Base-by-base conservation (phyloP, 2,797 vertebrate genomes). In the Adelosebastes latens region DNA sequence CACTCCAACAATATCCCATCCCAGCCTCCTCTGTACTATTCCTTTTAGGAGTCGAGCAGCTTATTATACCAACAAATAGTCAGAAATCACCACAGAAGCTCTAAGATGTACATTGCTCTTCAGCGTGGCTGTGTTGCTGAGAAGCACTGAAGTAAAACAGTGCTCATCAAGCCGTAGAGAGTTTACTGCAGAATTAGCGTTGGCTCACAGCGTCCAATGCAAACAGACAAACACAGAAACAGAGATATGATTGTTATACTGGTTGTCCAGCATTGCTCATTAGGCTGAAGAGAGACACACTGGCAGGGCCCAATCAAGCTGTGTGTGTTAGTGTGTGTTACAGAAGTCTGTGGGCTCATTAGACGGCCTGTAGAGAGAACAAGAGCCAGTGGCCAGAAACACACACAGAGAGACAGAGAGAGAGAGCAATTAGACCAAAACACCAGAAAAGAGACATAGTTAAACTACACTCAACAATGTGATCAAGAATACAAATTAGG, bases 191-290 rank as follows among this genome's bases (percentile, higher is more conserved):
- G 78, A 86, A 81, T 90, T 83, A 91, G 75, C 80, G 74, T 60
- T 76, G 72, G 82, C 78, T 79, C 78, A 34, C 74, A 82, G 72
- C 65, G 53, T 75, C 52, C 62, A 83, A 62, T 36, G 72, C 81
- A 90, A 86, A 92, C 82, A 93, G 71, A 86, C 86, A 92, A 86
- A 90, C 68, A 87, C 39, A 86, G 78, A 81, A 81, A 87, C 76
- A 75, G 66, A 83, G 82, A 87, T 85, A 86, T 87, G 77, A 93
- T 80, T 90, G 87, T 87, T 88, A 36, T 80, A 70, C 72, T 80
- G 83, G 71, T 75, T 89, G 87, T 92, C 90, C 89, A 79, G 85
- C 84, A 74, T 81, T 81, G 85, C 91, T 92, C 91, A 91, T 92
- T 94, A 93, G 81, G 73, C 65, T 85, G 85, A 89, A 75, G 74